Evolutionary conservation across 2,888 invertebrate genomes (phyloP), one percentile per base, ranked within the genome.

Genomic region (Cataglyphis albicans): DNA sequence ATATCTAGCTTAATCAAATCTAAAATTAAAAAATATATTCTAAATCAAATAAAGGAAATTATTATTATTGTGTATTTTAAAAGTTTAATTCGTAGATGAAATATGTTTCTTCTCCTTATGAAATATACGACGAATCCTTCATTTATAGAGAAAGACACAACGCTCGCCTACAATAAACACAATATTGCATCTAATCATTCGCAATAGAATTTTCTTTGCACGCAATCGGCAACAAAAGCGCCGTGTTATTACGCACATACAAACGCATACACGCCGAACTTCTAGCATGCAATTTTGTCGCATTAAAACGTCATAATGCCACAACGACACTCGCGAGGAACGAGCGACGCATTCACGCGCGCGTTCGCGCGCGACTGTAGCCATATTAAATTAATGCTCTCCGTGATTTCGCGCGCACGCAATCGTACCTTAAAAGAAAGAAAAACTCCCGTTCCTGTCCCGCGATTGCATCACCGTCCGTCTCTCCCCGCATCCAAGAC

Each of bases 341-440:
- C 72, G 72, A 35, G 15, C 41, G 57, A 25, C 78, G 78, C 78
- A 57, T 70, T 70, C 32, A 35, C 64, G 18, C 48, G 78, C 70
- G 29, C 29, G 3, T 29, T 29, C 29, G 67, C 21, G 67, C 21
- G 52, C n/a, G 76, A 18, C 18, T 48, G 41, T 25, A 25, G 68
- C 15, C 25, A 15, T 38, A 84, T 84, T 72, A 68, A 86, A 88
- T 88, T 87, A 84, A 88, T 63, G 80, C 85, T 74, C 85, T 70
- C 61, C 75, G 35, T 74, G 78, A 70, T 76, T 68, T 52, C 10
- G n/a, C 21, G n/a, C 68, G 48, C 88, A 86, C 88, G 88, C 88
- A 86, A 88, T 76, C 44, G 64, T 57, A 68, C 6, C 80, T 83
- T 78, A 73, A 88, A 87, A 87, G 15, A 44, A 63, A n/a, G 9